Evolutionary conservation across 2,888 invertebrate genomes (phyloP), one percentile per base, ranked within the genome.

Genomic region (Hydriomena furcata): DNA sequence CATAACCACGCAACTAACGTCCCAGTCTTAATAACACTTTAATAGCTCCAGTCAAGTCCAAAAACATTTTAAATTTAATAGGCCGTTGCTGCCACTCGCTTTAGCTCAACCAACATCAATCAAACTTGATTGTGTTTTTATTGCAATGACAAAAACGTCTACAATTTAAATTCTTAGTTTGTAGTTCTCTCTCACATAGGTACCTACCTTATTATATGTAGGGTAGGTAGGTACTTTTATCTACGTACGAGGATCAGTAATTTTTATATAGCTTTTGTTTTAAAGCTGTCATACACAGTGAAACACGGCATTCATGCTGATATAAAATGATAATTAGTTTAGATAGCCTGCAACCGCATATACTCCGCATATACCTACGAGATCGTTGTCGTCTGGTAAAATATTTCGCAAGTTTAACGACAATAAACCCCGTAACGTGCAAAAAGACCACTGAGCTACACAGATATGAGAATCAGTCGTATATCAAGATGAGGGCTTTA

Each of bases 21-120:
- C 73, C 69, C 67, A 68, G 64, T 74, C 66, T 76, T 74, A 71
- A 74, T 79, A 74, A 76, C 71, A 68, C 65, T 73, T 67, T 75
- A 76, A 79, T 75, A 74, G 71, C 66, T 62, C 59, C 62, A 74
- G 69, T 68, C 73, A 73, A 75, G 73, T 76, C 74, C 66, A 72
- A 75, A 77, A 76, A 70, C 67, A 66, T 68, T 76, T 71, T 65
- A 63, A 71, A 70, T 73, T 73, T 73, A 71, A 74, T 73, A 68
- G 71, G 52, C 57, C 46, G 60, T 58, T 54, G 58, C 63, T 65
- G 60, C 63, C 58, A 52, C 35, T 53, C 31, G 32, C 60, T 58
- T 55, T 58, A 65, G 51, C 40, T 54, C 42, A 45, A 49, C 42
- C 13, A 67, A 66, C 73, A 76, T 75, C 73, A 76, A 76, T 76